Evolutionary conservation across 2,113 vertebrate species (phyloP).

Genomic region (Todiramphus chloris): DNA sequence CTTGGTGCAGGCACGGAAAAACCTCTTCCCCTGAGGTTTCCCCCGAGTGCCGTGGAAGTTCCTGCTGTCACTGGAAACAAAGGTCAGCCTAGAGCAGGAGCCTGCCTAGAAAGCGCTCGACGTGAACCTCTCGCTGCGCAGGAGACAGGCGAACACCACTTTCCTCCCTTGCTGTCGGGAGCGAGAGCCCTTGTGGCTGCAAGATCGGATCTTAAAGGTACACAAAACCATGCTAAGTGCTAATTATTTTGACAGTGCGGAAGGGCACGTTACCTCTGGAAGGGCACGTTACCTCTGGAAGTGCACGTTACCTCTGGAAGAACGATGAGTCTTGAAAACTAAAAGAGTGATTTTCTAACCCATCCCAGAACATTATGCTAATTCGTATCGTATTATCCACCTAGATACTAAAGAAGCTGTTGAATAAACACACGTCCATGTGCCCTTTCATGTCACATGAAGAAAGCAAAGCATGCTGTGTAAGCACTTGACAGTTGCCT

Average conservation of each 20-base stretch:
- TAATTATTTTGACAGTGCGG: neutral
- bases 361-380: neutral
- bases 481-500: constrained; percentile 47
- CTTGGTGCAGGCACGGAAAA: neutral
- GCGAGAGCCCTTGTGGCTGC: neutral
- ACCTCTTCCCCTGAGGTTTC: neutral
- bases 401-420: neutral
- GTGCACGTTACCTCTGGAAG: neutral
- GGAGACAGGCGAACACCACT: neutral
- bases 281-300: neutral
- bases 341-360: neutral
- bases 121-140: neutral
- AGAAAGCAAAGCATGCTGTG: neutral
- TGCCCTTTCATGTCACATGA: constrained; percentile 42
- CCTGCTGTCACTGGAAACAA: neutral
- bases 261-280: neutral
- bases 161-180: fast-evolving
- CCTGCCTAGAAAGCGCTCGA: neutral
- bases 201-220: neutral
- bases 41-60: neutral
- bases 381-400: neutral
- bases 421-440: constrained; percentile 49
- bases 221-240: neutral
- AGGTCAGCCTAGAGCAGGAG: neutral
- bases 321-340: neutral